Percentiles rank a stretch among this genome's conserved stretches.
These are phyloP conservation scores for Sabellastarte sp. DNA, from an alignment of 2,888 invertebrate species.

Conservation along the genomic window DNA sequence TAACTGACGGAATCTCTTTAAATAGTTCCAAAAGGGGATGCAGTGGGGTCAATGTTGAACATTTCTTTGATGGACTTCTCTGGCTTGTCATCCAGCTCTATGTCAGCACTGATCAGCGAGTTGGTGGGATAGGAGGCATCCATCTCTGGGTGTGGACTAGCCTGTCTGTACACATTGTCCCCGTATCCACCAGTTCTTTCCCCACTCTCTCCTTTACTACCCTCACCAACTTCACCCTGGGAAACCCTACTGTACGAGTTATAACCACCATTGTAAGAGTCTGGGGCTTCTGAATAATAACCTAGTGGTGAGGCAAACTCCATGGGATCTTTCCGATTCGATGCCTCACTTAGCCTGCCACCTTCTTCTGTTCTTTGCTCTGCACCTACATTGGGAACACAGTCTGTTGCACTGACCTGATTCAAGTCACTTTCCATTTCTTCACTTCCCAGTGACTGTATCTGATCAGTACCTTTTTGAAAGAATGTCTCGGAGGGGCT, in stretches of 20 bases:
- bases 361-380: neutral
- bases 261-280: no score
- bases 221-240: neutral
- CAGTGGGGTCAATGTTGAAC: constrained; percentile 60
- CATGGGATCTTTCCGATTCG: constrained; percentile 27
- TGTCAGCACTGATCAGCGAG: no score
- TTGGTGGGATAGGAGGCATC: neutral
- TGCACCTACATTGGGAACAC: neutral
- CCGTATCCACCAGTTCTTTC: neutral
- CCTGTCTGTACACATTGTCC: neutral
- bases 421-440: neutral
- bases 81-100: neutral
- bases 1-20: no score
- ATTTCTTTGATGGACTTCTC: constrained; percentile 45
- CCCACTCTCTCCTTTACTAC: neutral
- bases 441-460: neutral
- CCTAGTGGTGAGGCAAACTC: constrained; percentile 55
- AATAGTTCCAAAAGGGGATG: constrained; percentile 51
- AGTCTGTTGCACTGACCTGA: neutral
- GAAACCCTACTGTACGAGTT: neutral
- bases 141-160: neutral
- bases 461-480: neutral
- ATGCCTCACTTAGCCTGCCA: neutral
- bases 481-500: no score
- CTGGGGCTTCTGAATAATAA: constrained; percentile 10